Percentiles rank a stretch among this genome's conserved stretches.
These are phyloP conservation scores for Melanotus villosus DNA, from an alignment of 2,888 invertebrate species.

Conservation along the genomic window DNA sequence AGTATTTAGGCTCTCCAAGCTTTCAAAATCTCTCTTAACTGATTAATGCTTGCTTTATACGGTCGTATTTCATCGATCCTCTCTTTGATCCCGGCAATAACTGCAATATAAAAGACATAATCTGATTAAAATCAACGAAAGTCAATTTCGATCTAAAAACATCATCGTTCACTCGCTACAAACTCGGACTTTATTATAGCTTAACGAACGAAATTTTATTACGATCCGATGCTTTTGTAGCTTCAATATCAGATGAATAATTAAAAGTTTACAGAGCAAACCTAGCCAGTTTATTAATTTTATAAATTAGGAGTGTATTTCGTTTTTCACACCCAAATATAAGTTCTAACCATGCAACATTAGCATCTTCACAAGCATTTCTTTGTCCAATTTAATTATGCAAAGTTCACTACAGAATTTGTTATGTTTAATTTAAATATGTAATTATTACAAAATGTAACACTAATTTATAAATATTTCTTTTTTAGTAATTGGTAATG, in stretches of 20 bases:
- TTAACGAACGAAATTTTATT: not conserved
- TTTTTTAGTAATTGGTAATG: too few species aligned
- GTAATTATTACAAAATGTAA: too few species aligned
- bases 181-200: not conserved
- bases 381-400: too few species aligned
- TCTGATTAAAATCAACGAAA: slow-evolving; percentile 8
- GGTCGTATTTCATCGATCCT: not conserved
- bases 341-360: too few species aligned
- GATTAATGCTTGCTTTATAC: not conserved
- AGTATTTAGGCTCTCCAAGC: not conserved
- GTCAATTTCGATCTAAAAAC: slow-evolving; percentile 9
- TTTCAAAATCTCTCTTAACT: not conserved
- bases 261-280: not conserved
- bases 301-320: not conserved
- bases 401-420: too few species aligned
- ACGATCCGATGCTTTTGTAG: not conserved
- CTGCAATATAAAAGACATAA: not conserved
- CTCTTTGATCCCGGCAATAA: not conserved
- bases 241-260: not conserved
- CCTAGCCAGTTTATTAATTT: not conserved
- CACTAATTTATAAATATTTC: too few species aligned
- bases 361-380: too few species aligned
- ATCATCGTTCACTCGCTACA: not conserved
- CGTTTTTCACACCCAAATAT: too few species aligned
- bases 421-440: too few species aligned